Percentiles rank a stretch among this genome's conserved stretches.
These are phyloP conservation scores for Rhinella marina DNA, from an alignment of 2,797 vertebrate species.

Conservation along the genomic window DNA sequence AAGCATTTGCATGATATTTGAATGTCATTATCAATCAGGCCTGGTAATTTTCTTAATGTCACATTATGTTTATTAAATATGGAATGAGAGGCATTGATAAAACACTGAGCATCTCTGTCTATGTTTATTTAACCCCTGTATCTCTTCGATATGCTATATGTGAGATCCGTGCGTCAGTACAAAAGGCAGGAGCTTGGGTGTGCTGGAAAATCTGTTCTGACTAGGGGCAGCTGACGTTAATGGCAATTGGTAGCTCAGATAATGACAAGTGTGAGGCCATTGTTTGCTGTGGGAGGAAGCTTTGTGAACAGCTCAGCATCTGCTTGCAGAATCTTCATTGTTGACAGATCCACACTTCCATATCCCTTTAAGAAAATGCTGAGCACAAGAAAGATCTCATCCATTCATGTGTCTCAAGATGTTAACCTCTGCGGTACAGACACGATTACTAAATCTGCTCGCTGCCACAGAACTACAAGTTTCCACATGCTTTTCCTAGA, in stretches of 20 bases:
- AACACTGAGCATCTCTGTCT: neutral
- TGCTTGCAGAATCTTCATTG: constrained; percentile 12
- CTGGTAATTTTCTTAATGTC: neutral
- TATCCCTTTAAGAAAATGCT: constrained; percentile 25
- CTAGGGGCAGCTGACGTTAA: constrained; percentile 9
- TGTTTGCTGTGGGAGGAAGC: constrained; percentile 14
- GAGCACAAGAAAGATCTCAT: constrained; percentile 11
- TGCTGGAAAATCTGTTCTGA: constrained; percentile 18
- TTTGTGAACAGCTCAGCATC: constrained; percentile 26
- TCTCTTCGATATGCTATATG: neutral
- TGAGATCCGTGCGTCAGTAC: neutral
- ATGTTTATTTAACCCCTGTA: neutral
- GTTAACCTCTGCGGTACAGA: neutral
- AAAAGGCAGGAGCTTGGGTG: neutral
- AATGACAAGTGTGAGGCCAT: constrained; percentile 1
- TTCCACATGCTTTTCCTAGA: neutral
- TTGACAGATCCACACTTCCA: constrained; percentile 9
- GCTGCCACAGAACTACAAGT: neutral
- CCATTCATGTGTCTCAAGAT: constrained; percentile 30
- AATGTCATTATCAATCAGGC: constrained; percentile 18
- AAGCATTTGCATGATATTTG: constrained; percentile 30
- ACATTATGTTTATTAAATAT: constrained; percentile 21
- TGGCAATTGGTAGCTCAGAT: constrained; percentile 22
- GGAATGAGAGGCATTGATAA: neutral
- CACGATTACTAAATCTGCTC: neutral